A percentile compares a stretch with the other conserved stretches of the same genome.
Conservation (phyloP, 2,888 invertebrate species). For the Drosophila subquinaria region DNA sequence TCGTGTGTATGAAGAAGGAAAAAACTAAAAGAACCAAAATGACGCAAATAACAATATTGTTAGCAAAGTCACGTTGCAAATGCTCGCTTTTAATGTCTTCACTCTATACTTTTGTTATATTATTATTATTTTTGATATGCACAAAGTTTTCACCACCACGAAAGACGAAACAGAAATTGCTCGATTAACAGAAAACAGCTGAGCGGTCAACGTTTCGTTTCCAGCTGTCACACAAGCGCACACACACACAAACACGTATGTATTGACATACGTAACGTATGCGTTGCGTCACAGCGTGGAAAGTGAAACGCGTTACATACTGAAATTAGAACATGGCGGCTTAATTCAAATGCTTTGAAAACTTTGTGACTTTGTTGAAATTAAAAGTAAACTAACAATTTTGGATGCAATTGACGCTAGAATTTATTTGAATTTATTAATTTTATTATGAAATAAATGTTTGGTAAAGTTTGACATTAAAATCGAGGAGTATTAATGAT, state of each 20-base stretch:
- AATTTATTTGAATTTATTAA: background rate
- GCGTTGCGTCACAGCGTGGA: background rate
- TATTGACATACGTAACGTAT: background rate
- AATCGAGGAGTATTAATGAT: background rate
- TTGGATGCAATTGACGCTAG: background rate
- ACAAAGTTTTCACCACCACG: conserved; percentile 56
- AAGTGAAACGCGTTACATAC: conserved; percentile 3
- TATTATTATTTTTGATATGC: conserved; percentile 17
- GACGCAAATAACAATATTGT: conserved; percentile 53
- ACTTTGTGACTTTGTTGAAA: background rate
- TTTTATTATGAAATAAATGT: background rate
- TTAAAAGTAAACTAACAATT: background rate
- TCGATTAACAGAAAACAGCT: conserved; percentile 56
- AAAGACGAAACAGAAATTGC: conserved; percentile 55
- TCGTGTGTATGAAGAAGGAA: conserved; percentile 44
- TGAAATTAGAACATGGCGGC: conserved; percentile 7
- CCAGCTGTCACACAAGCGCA: conserved; percentile 7
- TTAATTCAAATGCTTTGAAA: background rate
- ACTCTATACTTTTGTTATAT: background rate
- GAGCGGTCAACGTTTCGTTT: conserved; percentile 42
- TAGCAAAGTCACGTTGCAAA: conserved; percentile 20
- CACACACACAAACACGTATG: background rate
- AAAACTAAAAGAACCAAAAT: conserved; percentile 77
- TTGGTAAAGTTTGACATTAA: background rate
- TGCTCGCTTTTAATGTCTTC: conserved; percentile 16